A percentile compares a stretch with the other conserved stretches of the same genome.
Conservation (phyloP, 1,140 invertebrate genomes). For the Drosophila murphyi region DNA sequence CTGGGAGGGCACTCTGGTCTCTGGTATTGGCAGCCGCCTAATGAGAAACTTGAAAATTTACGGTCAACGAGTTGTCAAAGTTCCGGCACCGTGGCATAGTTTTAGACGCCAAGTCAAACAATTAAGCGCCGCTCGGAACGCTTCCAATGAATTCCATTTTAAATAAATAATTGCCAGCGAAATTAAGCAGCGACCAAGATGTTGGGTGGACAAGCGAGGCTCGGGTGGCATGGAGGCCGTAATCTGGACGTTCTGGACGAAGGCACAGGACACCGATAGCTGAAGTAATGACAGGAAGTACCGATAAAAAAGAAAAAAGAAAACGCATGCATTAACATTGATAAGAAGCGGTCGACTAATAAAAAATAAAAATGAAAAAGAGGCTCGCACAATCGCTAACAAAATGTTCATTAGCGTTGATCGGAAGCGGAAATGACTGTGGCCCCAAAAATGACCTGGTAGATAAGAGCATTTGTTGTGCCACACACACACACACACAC, state of each 20-base stretch:
- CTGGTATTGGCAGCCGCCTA: conserved; percentile 53
- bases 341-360: conserved; percentile 50
- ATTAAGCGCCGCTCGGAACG: conserved; percentile 61
- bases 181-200: conserved; percentile 67
- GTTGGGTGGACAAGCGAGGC: conserved; percentile 1
- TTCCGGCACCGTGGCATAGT: conserved; percentile 62
- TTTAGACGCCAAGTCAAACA: conserved; percentile 76
- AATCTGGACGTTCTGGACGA: conserved; percentile 50
- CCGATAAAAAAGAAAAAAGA: conserved; percentile 68
- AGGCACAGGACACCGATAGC: conserved; percentile 55
- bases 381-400: conserved; percentile 24
- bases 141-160: conserved; percentile 71
- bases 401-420: conserved; percentile 76
- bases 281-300: conserved; percentile 75
- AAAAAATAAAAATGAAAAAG: neutral
- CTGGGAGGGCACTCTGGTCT: neutral
- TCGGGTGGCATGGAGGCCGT: conserved; percentile 24
- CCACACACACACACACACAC: neutral
- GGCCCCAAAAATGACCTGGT: conserved; percentile 43
- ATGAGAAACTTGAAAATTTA: conserved; percentile 83
- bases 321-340: conserved; percentile 76
- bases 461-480: conserved; percentile 16
- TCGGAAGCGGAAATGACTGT: conserved; percentile 60
- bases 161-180: conserved; percentile 82
- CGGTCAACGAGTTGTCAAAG: conserved; percentile 82